Conservation (phyloP, 2,797 vertebrate species). For the Ciconia nigra region DNA sequence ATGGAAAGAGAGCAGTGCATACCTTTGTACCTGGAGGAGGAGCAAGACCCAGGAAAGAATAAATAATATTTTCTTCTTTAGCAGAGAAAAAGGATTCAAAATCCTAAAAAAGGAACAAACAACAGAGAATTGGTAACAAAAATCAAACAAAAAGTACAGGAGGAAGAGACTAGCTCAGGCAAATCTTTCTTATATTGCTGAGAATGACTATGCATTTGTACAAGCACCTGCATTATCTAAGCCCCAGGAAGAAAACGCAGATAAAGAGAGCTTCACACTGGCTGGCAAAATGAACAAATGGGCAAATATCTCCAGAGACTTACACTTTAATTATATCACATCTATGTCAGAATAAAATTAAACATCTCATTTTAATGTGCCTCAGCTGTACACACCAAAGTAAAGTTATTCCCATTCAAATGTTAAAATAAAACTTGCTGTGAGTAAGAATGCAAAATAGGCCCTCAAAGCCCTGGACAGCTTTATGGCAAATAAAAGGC, state of each 20-base stretch:
- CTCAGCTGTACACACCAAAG: neutral
- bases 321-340: conserved; percentile 1
- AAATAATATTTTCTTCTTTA: conserved; percentile 95
- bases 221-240: neutral
- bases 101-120: conserved; percentile 79
- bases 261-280: neutral
- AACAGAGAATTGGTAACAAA: neutral
- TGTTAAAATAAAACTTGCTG: neutral
- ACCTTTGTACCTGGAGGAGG: conserved; percentile 95
- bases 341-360: conserved; percentile 14
- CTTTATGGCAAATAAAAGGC: neutral
- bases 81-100: conserved; percentile 98
- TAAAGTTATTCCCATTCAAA: neutral
- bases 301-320: neutral
- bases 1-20: neutral
- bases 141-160: neutral
- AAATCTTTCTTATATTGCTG: neutral
- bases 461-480: neutral
- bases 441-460: neutral
- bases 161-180: neutral
- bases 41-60: conserved; percentile 89
- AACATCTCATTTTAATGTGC: neutral
- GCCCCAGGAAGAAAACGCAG: neutral
- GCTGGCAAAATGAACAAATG: conserved; percentile 7
- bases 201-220: neutral